Evolutionary conservation across 2,113 vertebrate genomes (phyloP), one percentile per base, ranked within the genome.

Genomic region (Peromyscus californicus): DNA sequence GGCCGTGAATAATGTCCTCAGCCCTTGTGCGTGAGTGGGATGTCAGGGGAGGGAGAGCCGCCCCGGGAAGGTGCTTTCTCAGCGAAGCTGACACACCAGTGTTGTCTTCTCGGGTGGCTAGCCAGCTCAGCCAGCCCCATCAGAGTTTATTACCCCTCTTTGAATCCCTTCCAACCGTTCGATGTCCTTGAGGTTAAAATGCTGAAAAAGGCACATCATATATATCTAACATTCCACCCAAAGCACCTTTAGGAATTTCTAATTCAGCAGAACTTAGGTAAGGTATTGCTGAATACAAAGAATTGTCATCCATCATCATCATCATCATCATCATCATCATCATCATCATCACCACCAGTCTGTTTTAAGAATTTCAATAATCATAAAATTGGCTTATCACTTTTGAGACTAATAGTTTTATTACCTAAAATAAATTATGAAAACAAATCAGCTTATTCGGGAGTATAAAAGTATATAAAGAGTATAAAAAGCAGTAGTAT

Each of bases 111-210:
- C 21, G 8, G 42, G 61, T 5, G 0, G 74, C 76, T 26, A 59
- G 87, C 54, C 67, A 42, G 61, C 74, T 69, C 59, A 91, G 72
- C 83, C 92, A 95, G 93, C 63, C 51, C 59, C 63, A 1, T 29
- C 59, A 4, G 21, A 36, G 0, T 90, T 95, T 85, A 97, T 95
- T 90, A 36, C 45, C 67, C 8, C 94, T 74, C 75, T 87, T 90
- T 94, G 96, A 96, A 95, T 97, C 69, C 91, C 63, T 94, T 96
- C 92, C 94, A 97, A 80, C 11, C 33, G 19, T 91, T 79, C 85
- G 54, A 96, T 87, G 21, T 85, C 82, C 94, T 94, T 96, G 90
- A 93, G 33, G 92, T 87, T 89, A 75, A 75, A 96, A 83, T 79
- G 83, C 83, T 79, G 79, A 89, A 93, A 97, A 89, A 22, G 67